Base-by-base conservation (phyloP, 2,797 vertebrate species). In the Clarias fuscus region DNA sequence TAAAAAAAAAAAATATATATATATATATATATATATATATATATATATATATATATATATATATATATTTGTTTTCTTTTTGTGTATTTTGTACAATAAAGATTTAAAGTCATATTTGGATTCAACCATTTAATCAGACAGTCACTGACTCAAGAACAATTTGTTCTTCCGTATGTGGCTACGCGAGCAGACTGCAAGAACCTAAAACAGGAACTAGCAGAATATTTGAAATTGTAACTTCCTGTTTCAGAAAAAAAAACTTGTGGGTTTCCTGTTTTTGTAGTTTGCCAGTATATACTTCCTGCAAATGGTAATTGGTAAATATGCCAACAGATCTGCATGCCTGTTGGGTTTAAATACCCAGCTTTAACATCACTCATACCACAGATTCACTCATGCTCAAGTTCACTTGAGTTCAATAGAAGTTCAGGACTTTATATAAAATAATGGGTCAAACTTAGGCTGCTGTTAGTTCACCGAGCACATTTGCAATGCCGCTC, bases 181-280 rank as follows among this genome's bases (percentile, higher is more conserved):
- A 4, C 18, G 27, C 20, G n/a, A 22, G 7, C 18, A n/a, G 40
- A 43, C n/a, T 78, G 65, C n/a, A 72, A 87, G 80, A 37, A 75
- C 68, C 48, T 64, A 86, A 75, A 92, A 92, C 88, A 90, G 91
- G 86, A 93, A 90, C 85, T 71, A 88, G 75, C 30, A 33, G 17
- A 83, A 76, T 65, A 84, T 77, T 83, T 83, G 14, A 84, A 37
- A 80, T 67, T 70, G 85, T 30, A 77, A 76, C 89, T 92, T 94
- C 92, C 88, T 91, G 89, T 91, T 93, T 92, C 89, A 90, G 72
- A 30, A 88, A 89, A 84, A 77, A 56, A 76, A 88, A 56, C 64
- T 82, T 82, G 85, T 86, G 87, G 84, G 58, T 92, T 93, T 94
- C 92, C 91, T 93, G 92, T 91, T 86, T 88, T 91, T 94, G 94